These are phyloP conservation scores for Malurus leucopterus DNA, from an alignment of 2,797 vertebrate species.

Conservation along the genomic window DNA sequence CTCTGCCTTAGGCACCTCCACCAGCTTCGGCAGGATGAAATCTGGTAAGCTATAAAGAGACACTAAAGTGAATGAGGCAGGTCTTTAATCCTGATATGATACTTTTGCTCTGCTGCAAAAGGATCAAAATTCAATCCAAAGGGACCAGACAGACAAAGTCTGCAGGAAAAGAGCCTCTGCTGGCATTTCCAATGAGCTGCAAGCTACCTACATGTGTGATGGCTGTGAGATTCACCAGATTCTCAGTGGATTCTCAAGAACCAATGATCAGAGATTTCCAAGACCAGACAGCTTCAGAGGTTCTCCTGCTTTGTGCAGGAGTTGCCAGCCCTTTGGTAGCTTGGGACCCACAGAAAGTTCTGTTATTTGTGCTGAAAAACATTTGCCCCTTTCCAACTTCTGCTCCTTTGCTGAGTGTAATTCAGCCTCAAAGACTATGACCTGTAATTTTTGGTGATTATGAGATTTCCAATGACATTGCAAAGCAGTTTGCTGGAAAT, in stretches of 20 bases:
- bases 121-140: neutral
- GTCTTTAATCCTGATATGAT: neutral
- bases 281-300: neutral
- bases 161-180: neutral
- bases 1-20: neutral
- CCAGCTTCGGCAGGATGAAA: neutral
- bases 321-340: neutral
- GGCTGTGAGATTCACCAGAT: neutral
- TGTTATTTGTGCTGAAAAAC: neutral
- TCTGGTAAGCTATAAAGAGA: neutral
- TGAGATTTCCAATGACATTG: neutral
- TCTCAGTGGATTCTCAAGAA: neutral
- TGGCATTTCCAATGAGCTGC: neutral
- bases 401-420: neutral
- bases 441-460: neutral
- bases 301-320: neutral
- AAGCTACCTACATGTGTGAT: accelerated
- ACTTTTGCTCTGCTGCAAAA: neutral
- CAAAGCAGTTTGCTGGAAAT: neutral
- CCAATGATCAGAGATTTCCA: neutral
- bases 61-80: neutral
- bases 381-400: neutral
- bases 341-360: neutral
- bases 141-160: neutral
- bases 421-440: neutral